Evolutionary conservation across 2,888 invertebrate genomes (phyloP), one percentile per base, ranked within the genome.

Genomic region (Mesorhabditis spiculigera): DNA sequence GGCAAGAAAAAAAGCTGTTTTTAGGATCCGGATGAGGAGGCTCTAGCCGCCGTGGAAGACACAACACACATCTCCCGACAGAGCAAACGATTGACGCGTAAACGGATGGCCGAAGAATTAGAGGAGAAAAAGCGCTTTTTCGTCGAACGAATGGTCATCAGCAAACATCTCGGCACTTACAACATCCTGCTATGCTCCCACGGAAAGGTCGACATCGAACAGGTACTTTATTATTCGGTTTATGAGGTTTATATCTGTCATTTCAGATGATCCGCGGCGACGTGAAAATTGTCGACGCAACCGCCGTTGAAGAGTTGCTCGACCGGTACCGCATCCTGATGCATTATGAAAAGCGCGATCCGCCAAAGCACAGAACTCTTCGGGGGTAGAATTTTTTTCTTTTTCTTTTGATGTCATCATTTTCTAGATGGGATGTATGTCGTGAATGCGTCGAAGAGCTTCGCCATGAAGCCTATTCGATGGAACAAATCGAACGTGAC

Each of bases 371-470:
- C n/a, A 50, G 58, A n/a, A 50, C 58, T 10, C 58, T 50, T 50
- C 8, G 58, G n/a, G 58, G 58, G 58, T 50, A 50, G n/a, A 28
- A 28, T 3, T 28, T 28, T 28, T 28, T 28, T 28, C 28, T 28
- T 28, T 28, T 28, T 28, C 28, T 28, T 28, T 28, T 3, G 3
- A 28, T 28, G 28, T 28, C 28, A 28, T 28, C 28, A 28, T 28
- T 28, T 68, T 81, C 66, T 70, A 83, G 83, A 0, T 67, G 62
- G 5, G 82, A 84, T 50, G 71, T 84, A 45, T 84, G 83, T 67
- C 68, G 73, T 67, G 76, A 78, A 43, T 84, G 83, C 66, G 72
- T 80, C 13, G 64, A 68, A 43, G 69, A 72, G 43, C 69, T 81
- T 68, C 73, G 78, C 10, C 61, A 71, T 8, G 83, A 81, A 42